Evolutionary conservation across 2,888 invertebrate genomes (phyloP).

Genomic region (Arctia plantaginis): DNA sequence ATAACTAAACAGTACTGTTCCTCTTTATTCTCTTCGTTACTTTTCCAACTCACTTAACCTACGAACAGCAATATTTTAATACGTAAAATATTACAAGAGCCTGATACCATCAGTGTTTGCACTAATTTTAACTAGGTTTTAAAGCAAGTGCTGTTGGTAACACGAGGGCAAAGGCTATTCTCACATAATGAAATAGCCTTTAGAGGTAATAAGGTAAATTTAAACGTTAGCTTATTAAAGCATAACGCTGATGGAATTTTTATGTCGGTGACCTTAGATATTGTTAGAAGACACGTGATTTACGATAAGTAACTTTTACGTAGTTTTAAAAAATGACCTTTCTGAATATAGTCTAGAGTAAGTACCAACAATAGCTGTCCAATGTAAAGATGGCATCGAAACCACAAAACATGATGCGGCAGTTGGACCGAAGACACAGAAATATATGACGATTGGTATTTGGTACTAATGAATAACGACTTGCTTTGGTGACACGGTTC

Average conservation of each 20-base stretch:
- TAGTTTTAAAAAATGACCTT: not conserved
- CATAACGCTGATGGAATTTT: slow-evolving; percentile 78
- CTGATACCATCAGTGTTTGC: slow-evolving; percentile 12
- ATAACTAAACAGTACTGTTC: not conserved
- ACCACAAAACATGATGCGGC: not conserved
- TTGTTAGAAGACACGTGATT: not conserved
- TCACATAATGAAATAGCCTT: slow-evolving; percentile 66
- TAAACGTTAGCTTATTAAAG: slow-evolving; percentile 73
- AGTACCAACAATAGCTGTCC: not conserved
- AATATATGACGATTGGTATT: not conserved
- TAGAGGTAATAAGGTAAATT: slow-evolving; percentile 65
- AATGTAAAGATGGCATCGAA: not conserved
- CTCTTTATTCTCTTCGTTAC: not conserved
- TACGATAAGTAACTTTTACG: not conserved
- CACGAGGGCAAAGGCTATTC: slow-evolving; percentile 52
- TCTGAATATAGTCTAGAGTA: not conserved
- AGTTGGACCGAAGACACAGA: not conserved
- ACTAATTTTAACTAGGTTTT: slow-evolving; percentile 13
- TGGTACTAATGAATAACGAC: not conserved
- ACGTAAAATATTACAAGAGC: not conserved
- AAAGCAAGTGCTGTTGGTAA: slow-evolving; percentile 5
- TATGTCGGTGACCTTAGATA: slow-evolving; percentile 58
- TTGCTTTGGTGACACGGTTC: not conserved
- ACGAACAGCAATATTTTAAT: slow-evolving; percentile 1
- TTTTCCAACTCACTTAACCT: not conserved